phyloP scores from a whole-genome alignment of 2,797 vertebrate species.

The Danio choprae region DNA sequence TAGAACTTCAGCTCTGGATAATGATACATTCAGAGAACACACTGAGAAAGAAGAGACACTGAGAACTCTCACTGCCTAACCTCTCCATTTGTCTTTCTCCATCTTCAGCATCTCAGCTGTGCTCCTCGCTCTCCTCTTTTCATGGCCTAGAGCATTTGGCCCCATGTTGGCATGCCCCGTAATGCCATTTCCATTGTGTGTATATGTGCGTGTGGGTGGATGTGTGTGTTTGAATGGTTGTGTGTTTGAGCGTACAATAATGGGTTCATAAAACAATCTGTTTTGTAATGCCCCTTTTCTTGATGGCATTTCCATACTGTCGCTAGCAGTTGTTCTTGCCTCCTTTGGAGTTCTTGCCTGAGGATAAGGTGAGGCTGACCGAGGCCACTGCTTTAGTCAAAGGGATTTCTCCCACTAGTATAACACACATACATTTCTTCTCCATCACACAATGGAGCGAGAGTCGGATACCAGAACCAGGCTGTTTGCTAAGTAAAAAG shows the following conservation, averaged over 20 bases:
- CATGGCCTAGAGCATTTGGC: conserved; percentile 36
- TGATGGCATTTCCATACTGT: conserved; percentile 53
- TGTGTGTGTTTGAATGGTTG: conserved; percentile 22
- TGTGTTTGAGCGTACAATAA: conserved; percentile 45
- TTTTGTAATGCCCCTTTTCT: conserved; percentile 46
- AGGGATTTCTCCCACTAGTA: conserved; percentile 73
- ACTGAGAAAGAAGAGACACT: conserved; percentile 7
- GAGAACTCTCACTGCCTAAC: conserved; percentile 55
- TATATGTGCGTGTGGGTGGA: conserved; percentile 30
- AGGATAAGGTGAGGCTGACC: conserved; percentile 63
- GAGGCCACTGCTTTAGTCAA: conserved; percentile 71
- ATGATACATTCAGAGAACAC: conserved; percentile 32
- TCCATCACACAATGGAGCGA: conserved; percentile 14
- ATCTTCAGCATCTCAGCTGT: conserved; percentile 39
- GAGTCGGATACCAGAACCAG: conserved; percentile 64
- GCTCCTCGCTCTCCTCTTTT: conserved; percentile 5
- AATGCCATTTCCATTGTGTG: conserved; percentile 45
- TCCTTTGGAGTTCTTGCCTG: conserved; percentile 56
- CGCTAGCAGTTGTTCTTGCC: conserved; percentile 38
- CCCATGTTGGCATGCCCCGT: conserved; percentile 24
- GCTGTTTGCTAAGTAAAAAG: conserved; percentile 54
- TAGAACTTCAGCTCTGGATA: conserved; percentile 46
- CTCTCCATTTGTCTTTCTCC: conserved; percentile 61
- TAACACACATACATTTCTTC: conserved; percentile 34
- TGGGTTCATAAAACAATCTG: conserved; percentile 47